Conservation (phyloP, 1,140 invertebrate genomes). For the Rhopalosiphum padi region DNA sequence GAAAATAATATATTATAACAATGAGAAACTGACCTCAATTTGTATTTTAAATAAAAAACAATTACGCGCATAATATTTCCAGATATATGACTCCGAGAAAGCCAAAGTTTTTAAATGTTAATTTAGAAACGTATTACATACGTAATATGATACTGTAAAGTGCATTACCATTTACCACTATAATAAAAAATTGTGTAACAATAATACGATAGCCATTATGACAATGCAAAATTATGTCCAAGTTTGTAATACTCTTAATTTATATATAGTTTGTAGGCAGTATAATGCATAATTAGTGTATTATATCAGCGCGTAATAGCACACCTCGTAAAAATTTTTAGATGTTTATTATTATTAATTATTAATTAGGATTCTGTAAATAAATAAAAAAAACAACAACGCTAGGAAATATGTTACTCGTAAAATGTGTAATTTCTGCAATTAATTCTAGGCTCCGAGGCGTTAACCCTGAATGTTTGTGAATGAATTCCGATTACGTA, state of each 20-base stretch:
- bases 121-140: slow-evolving; percentile 37
- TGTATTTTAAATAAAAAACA: not conserved
- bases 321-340: not conserved
- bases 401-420: not conserved
- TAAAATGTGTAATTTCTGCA: not conserved
- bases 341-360: not conserved
- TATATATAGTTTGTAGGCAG: not conserved
- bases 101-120: slow-evolving; percentile 37
- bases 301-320: not conserved
- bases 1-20: not conserved
- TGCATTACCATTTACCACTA: not conserved
- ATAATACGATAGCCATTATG: slow-evolving; percentile 1
- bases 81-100: not conserved
- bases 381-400: not conserved
- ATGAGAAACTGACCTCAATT: not conserved
- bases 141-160: not conserved
- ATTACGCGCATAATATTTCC: not conserved
- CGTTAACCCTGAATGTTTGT: not conserved
- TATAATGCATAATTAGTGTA: not conserved
- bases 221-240: not conserved
- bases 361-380: not conserved
- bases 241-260: not conserved
- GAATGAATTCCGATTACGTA: not conserved
- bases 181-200: not conserved
- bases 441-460: not conserved